A percentile compares a stretch with the other conserved stretches of the same genome.
phyloP scores from a whole-genome alignment of 2,113 vertebrate species.

The Orientallactaga bullata region DNA sequence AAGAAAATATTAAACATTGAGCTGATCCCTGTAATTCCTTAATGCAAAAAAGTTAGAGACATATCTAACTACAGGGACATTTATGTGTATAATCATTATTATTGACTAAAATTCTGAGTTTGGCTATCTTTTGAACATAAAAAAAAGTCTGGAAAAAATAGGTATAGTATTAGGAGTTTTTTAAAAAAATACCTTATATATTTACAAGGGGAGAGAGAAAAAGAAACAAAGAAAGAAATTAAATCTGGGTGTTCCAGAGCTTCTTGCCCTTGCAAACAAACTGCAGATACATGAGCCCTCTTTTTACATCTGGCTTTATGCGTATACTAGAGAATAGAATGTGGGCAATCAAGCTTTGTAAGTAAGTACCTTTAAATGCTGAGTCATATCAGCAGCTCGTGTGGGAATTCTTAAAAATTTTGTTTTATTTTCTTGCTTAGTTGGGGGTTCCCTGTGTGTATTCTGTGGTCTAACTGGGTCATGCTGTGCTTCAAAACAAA shows the following conservation, averaged over 20 bases:
- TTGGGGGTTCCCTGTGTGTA: not conserved
- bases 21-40: not conserved
- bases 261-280: too few species aligned
- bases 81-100: not conserved
- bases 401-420: not conserved
- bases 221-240: too few species aligned
- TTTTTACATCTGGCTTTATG: too few species aligned
- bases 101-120: not conserved
- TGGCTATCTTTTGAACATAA: not conserved
- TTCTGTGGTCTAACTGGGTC: not conserved
- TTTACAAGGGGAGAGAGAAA: too few species aligned
- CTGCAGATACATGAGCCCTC: too few species aligned
- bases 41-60: not conserved
- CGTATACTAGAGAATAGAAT: too few species aligned
- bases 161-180: not conserved
- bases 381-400: too few species aligned
- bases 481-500: not conserved
- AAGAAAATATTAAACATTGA: conserved; percentile 24
- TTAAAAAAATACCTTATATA: not conserved
- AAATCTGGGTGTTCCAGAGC: too few species aligned
- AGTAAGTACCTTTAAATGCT: too few species aligned
- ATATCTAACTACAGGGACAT: not conserved
- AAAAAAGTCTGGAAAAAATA: not conserved
- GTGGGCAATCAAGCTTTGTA: too few species aligned
- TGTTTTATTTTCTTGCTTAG: not conserved